A percentile compares a stretch with the other conserved stretches of the same genome.
Conservation (phyloP, 2,888 invertebrate species). For the Lasioglossum pauxillum region DNA sequence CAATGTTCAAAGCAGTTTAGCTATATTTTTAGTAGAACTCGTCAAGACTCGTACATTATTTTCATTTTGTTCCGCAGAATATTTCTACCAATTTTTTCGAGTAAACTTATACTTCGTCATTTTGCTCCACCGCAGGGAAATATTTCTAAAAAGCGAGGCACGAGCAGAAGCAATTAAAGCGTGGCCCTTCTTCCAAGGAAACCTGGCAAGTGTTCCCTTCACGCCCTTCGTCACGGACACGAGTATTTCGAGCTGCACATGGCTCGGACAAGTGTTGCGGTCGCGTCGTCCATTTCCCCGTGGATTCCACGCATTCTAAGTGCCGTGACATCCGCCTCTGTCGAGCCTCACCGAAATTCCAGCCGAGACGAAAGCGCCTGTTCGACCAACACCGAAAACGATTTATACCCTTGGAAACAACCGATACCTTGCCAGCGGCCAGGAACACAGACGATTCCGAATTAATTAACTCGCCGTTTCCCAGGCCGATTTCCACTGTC, state of each 20-base stretch:
- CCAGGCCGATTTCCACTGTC: slow-evolving; percentile 31
- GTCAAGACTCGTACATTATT: background rate
- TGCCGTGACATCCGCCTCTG: slow-evolving; percentile 51
- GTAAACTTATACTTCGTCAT: background rate
- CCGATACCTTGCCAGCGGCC: slow-evolving; percentile 19
- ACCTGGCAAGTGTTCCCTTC: slow-evolving; percentile 54
- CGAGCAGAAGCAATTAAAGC: slow-evolving; percentile 45
- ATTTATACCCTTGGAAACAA: slow-evolving; percentile 32
- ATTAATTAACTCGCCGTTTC: slow-evolving; percentile 54
- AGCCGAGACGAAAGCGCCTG: slow-evolving; percentile 21
- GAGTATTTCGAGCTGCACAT: slow-evolving; percentile 60
- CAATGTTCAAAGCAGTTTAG: background rate
- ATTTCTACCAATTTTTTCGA: background rate
- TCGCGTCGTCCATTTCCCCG: slow-evolving; percentile 50
- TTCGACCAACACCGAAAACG: slow-evolving; percentile 1
- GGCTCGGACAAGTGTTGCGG: slow-evolving; percentile 63
- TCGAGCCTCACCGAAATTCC: slow-evolving; percentile 40
- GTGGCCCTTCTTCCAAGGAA: slow-evolving; percentile 15
- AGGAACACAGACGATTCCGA: slow-evolving; percentile 9
- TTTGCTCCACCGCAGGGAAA: background rate
- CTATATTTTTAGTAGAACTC: background rate
- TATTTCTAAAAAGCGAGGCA: background rate
- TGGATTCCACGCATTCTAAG: slow-evolving; percentile 60
- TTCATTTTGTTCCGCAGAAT: background rate
- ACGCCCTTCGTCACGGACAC: slow-evolving; percentile 52